Conservation (phyloP, 2,113 vertebrate species). For the Pterophyllum scalare region DNA sequence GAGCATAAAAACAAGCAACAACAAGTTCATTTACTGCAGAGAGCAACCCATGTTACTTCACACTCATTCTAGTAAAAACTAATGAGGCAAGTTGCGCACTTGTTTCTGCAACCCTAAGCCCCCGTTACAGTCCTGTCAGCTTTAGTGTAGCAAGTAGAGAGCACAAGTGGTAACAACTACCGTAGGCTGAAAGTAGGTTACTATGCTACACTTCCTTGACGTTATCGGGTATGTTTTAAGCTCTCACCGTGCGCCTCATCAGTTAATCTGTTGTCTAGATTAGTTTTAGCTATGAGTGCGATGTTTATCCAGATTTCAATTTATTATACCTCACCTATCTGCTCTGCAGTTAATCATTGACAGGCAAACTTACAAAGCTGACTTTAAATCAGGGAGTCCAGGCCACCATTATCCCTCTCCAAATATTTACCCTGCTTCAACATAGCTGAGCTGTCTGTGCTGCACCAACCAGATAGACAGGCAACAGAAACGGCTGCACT, state of each 20-base stretch:
- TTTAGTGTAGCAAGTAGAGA: background rate
- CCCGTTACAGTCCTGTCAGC: background rate
- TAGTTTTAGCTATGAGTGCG: background rate
- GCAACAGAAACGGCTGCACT: conserved; percentile 30
- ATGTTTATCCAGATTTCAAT: conserved; percentile 28
- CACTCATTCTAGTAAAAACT: conserved; percentile 28
- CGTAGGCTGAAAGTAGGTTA: conserved; percentile 7
- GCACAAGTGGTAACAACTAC: background rate
- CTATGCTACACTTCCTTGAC: background rate
- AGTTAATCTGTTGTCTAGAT: background rate
- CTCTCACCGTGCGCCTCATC: background rate
- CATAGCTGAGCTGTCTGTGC: conserved; percentile 66
- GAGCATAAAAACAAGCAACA: conserved; percentile 52
- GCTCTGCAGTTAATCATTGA: conserved; percentile 60
- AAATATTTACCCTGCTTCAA: conserved; percentile 77
- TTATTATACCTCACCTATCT: conserved; percentile 34
- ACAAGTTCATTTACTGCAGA: conserved; percentile 37
- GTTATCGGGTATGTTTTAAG: background rate
- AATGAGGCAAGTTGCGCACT: conserved; percentile 17
- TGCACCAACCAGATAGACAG: conserved; percentile 55
- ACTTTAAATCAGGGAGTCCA: conserved; percentile 66
- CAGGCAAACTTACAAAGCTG: conserved; percentile 49
- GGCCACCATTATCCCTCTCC: conserved; percentile 62
- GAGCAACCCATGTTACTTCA: conserved; percentile 15
- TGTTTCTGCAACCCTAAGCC: conserved; percentile 31